phyloP scores from a whole-genome alignment of 2,888 invertebrate species.

The Morpho achilles region DNA sequence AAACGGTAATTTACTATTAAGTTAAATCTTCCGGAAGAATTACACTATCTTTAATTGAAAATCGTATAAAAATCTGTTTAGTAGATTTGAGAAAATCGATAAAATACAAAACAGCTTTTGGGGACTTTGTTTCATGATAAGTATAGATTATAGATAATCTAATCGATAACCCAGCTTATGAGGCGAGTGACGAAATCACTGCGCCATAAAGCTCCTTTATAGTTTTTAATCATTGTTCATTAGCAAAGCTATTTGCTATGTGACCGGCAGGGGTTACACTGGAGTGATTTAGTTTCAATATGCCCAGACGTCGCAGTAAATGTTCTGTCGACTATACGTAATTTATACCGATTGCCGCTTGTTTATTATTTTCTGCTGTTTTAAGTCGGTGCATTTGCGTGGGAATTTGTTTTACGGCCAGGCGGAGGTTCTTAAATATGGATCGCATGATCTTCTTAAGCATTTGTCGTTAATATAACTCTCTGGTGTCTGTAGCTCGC shows the following conservation, averaged over 20 bases:
- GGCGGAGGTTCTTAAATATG: slow-evolving; percentile 39
- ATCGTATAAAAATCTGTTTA: too few species aligned
- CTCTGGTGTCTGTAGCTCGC: too few species aligned
- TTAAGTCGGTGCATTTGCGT: slow-evolving; percentile 54
- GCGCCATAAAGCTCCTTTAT: not conserved
- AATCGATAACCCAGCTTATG: too few species aligned
- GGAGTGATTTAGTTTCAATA: slow-evolving; percentile 71
- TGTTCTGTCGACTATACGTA: slow-evolving; percentile 50
- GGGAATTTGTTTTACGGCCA: slow-evolving; percentile 41
- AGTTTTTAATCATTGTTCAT: slow-evolving; percentile 67
- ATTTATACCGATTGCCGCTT: slow-evolving; percentile 63
- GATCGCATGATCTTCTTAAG: slow-evolving; percentile 10
- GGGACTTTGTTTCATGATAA: too few species aligned
- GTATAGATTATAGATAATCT: too few species aligned
- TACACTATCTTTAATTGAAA: too few species aligned
- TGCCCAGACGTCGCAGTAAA: slow-evolving; percentile 55
- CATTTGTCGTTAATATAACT: slow-evolving; percentile 9
- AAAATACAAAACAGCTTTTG: too few species aligned
- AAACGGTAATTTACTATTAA: too few species aligned
- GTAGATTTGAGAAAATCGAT: too few species aligned
- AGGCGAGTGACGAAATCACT: not conserved
- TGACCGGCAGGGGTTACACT: slow-evolving; percentile 46
- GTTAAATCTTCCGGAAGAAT: too few species aligned
- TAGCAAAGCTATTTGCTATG: slow-evolving; percentile 55
- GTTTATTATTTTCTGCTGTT: slow-evolving; percentile 60